Evolutionary conservation across 2,113 vertebrate genomes (phyloP).

Genomic region (Leucosticte australis): DNA sequence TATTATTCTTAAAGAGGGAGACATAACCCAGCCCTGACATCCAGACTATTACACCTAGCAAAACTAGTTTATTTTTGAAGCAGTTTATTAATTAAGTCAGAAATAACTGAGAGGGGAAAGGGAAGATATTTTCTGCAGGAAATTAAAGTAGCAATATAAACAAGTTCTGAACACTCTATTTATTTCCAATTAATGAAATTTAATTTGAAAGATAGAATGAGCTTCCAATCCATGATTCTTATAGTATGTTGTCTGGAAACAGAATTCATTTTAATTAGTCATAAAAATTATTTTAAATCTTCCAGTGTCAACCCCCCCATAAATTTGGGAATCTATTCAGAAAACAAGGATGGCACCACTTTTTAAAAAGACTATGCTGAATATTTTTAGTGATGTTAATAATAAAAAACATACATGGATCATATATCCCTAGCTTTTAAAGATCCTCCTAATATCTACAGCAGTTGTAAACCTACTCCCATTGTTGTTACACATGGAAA

Average conservation of each 20-base stretch:
- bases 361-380: not conserved
- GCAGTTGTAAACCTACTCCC: not conserved
- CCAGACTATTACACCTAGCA: not conserved
- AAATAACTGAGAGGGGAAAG: not conserved
- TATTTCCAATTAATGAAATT: slow-evolving; percentile 42
- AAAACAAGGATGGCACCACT: not conserved
- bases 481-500: not conserved
- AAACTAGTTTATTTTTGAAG: not conserved
- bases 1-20: not conserved
- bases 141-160: slow-evolving; percentile 27
- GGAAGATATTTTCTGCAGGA: not conserved
- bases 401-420: not conserved
- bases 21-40: not conserved
- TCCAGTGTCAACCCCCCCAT: not conserved
- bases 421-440: not conserved
- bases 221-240: not conserved
- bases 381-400: not conserved
- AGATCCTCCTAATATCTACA: not conserved
- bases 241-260: not conserved
- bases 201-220: slow-evolving; percentile 2
- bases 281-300: not conserved
- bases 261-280: not conserved
- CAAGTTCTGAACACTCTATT: slow-evolving; percentile 5
- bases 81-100: slow-evolving; percentile 8
- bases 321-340: not conserved